Percentiles rank a stretch among this genome's conserved stretches.
Evolutionary conservation across 2,888 invertebrate species (phyloP).

Genomic region (Poecilus cupreus): DNA sequence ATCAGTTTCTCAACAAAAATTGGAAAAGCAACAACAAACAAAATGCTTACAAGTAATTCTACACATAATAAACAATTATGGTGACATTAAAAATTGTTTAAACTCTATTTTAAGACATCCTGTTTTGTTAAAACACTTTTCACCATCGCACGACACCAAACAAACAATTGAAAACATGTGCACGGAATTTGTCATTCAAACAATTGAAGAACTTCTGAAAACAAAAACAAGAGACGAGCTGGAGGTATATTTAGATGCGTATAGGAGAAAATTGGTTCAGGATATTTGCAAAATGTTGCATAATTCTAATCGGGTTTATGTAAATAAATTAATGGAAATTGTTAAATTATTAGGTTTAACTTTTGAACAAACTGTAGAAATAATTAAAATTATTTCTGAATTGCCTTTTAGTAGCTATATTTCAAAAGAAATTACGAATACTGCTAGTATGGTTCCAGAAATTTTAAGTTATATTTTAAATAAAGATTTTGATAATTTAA

Average conservation of each 20-base stretch:
- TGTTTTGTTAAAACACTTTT: slow-evolving; percentile 70
- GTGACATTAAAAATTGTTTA: slow-evolving; percentile 64
- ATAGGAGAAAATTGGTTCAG: slow-evolving; percentile 75
- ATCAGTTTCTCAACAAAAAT: slow-evolving; percentile 62
- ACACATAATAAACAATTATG: slow-evolving; percentile 65
- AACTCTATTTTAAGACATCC: slow-evolving; percentile 71
- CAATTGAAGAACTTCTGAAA: slow-evolving; percentile 63
- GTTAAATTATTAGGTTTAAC: slow-evolving; percentile 71
- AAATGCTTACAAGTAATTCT: slow-evolving; percentile 65
- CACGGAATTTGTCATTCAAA: slow-evolving; percentile 67
- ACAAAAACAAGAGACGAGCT: slow-evolving; percentile 60
- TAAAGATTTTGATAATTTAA: slow-evolving; percentile 71
- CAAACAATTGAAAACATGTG: slow-evolving; percentile 65
- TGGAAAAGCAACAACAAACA: slow-evolving; percentile 63
- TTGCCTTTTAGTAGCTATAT: slow-evolving; percentile 70
- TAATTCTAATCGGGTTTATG: slow-evolving; percentile 73
- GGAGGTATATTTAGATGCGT: slow-evolving; percentile 72
- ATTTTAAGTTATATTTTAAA: slow-evolving; percentile 73
- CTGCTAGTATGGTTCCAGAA: slow-evolving; percentile 73
- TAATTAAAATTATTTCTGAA: slow-evolving; percentile 72
- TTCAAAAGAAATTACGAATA: slow-evolving; percentile 74
- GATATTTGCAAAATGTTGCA: slow-evolving; percentile 72
- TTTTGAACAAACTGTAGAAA: slow-evolving; percentile 71
- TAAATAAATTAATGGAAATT: slow-evolving; percentile 71
- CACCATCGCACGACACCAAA: slow-evolving; percentile 67